phyloP scores from a whole-genome alignment of 1,140 invertebrate genomes.

The Cydia splendana region DNA sequence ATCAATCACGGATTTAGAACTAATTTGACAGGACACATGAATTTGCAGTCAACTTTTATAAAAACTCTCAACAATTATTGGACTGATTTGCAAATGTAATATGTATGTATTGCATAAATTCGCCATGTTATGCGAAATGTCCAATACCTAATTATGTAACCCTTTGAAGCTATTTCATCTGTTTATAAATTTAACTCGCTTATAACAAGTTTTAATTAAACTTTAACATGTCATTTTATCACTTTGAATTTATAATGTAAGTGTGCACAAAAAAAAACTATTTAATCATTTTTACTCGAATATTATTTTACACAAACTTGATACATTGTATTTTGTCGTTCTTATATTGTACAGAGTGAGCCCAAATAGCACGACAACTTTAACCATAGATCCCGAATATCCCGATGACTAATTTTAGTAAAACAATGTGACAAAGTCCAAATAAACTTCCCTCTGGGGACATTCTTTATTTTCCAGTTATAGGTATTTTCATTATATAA shows the following conservation, averaged over 20 bases:
- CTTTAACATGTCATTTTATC: not conserved
- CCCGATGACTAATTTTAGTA: too few species aligned
- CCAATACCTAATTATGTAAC: not conserved
- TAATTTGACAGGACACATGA: not conserved
- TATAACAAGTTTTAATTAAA: slow-evolving; percentile 9
- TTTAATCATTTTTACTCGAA: not conserved
- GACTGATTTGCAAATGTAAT: not conserved
- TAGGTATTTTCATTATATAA: too few species aligned
- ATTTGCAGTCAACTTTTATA: not conserved
- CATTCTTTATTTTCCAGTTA: too few species aligned
- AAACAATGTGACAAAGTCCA: too few species aligned
- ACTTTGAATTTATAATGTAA: not conserved
- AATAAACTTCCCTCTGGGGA: too few species aligned
- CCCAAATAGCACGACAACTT: too few species aligned
- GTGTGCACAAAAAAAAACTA: not conserved
- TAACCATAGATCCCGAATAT: too few species aligned
- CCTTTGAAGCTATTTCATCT: not conserved
- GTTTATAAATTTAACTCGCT: not conserved
- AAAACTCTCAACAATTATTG: not conserved
- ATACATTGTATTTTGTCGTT: too few species aligned
- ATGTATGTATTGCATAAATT: too few species aligned
- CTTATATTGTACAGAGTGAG: too few species aligned
- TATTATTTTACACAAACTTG: not conserved
- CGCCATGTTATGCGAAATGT: not conserved
- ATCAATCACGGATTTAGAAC: too few species aligned